Conservation (phyloP, 1,140 invertebrate genomes). For the Elymnias hypermnestra region DNA sequence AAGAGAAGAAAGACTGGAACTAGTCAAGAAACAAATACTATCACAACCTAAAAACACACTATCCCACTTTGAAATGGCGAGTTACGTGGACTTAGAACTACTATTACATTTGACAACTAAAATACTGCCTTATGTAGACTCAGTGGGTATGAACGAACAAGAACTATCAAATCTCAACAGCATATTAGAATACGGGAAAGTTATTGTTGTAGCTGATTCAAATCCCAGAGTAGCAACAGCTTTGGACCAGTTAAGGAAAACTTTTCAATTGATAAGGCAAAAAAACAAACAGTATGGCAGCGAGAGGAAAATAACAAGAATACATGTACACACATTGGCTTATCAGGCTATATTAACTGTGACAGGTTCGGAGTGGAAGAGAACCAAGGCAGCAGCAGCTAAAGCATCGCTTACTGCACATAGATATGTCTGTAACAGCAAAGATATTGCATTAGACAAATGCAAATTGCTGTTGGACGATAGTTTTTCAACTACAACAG, state of each 20-base stretch:
- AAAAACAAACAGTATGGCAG: conserved; percentile 66
- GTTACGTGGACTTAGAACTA: conserved; percentile 84
- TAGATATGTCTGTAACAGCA: conserved; percentile 89
- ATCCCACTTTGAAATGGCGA: conserved; percentile 93
- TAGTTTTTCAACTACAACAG: conserved; percentile 85
- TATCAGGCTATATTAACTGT: conserved; percentile 90
- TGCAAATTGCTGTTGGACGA: conserved; percentile 88
- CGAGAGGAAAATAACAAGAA: conserved; percentile 80
- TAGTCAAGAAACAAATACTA: conserved; percentile 82
- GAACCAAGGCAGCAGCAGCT: conserved; percentile 86
- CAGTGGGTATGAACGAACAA: conserved; percentile 94
- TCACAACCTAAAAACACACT: conserved; percentile 78
- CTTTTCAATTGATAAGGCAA: conserved; percentile 79
- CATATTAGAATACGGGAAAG: conserved; percentile 82
- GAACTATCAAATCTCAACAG: conserved; percentile 88
- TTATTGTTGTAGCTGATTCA: conserved; percentile 86
- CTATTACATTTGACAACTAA: conserved; percentile 81
- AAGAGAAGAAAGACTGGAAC: conserved; percentile 79
- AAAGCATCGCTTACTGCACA: conserved; percentile 91
- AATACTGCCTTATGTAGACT: conserved; percentile 87
- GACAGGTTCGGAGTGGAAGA: conserved; percentile 83
- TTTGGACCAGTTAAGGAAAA: conserved; percentile 88
- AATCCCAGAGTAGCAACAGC: conserved; percentile 88
- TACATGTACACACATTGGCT: conserved; percentile 92
- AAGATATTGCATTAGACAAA: conserved; percentile 83